Evolutionary conservation across 2,113 vertebrate species (phyloP).

Genomic region (Caranx ignobilis): DNA sequence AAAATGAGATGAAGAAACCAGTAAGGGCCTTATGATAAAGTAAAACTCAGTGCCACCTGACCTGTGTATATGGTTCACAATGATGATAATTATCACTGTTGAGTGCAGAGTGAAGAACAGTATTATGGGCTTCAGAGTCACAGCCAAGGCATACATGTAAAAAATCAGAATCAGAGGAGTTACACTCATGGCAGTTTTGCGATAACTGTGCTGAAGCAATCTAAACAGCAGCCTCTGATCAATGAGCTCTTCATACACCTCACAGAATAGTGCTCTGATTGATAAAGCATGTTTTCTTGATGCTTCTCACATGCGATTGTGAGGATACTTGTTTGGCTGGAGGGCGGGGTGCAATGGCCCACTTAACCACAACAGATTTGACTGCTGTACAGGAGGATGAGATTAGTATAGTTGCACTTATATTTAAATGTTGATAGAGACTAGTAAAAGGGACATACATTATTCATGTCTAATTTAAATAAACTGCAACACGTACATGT

Average conservation of each 20-base stretch:
- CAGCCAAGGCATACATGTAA: constrained; percentile 1
- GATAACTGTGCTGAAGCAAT: constrained; percentile 11
- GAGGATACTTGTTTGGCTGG: constrained; percentile 16
- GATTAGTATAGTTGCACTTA: background rate
- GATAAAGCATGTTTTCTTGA: constrained; percentile 38
- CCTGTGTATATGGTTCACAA: background rate
- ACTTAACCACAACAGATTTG: constrained; percentile 23
- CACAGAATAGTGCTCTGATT: constrained; percentile 34
- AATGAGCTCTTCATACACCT: constrained; percentile 37
- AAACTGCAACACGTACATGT: background rate
- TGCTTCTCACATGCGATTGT: constrained; percentile 23
- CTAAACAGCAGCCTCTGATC: constrained; percentile 40
- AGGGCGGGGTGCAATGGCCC: background rate
- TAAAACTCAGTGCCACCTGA: background rate
- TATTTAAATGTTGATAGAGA: background rate
- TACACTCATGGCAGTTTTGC: no score
- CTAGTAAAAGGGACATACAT: background rate
- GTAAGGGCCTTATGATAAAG: no score
- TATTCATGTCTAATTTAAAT: background rate
- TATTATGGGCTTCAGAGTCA: background rate
- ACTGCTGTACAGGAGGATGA: background rate
- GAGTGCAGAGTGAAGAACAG: background rate
- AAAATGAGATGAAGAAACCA: no score
- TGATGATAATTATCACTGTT: constrained; percentile 5
- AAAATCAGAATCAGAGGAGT: background rate